Percentiles rank a stretch among this genome's conserved stretches.
These are phyloP conservation scores for Lateolabrax maculatus DNA, from an alignment of 2,797 vertebrate genomes.

Conservation along the genomic window DNA sequence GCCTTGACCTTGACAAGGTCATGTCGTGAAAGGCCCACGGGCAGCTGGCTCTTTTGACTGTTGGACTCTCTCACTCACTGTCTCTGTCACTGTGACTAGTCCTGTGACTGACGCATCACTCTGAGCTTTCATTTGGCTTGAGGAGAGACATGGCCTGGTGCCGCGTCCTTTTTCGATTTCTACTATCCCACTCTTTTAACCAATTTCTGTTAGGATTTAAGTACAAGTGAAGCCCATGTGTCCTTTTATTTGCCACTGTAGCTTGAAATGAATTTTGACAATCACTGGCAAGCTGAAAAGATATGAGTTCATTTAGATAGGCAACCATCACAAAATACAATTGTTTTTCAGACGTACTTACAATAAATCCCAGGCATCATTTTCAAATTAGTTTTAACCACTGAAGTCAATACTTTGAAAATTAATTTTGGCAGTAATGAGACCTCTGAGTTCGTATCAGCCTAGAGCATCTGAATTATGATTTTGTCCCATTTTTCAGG, in stretches of 20 bases:
- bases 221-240: slow-evolving; percentile 43
- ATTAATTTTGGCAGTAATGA: slow-evolving; percentile 8
- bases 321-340: neutral
- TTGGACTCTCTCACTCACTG: slow-evolving; percentile 64
- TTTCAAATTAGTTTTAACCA: slow-evolving; percentile 27
- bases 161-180: slow-evolving; percentile 60
- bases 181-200: slow-evolving; percentile 63
- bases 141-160: slow-evolving; percentile 64
- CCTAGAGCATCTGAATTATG: slow-evolving; percentile 21
- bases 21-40: slow-evolving; percentile 42
- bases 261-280: slow-evolving; percentile 41
- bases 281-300: slow-evolving; percentile 13
- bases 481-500: slow-evolving; percentile 26
- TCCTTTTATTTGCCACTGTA: slow-evolving; percentile 29
- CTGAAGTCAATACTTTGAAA: slow-evolving; percentile 7
- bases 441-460: slow-evolving; percentile 11
- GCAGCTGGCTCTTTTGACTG: slow-evolving; percentile 63
- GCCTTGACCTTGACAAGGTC: slow-evolving; percentile 79
- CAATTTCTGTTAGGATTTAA: slow-evolving; percentile 64
- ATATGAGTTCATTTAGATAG: slow-evolving; percentile 26
- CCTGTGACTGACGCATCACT: slow-evolving; percentile 73
- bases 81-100: slow-evolving; percentile 66
- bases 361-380: slow-evolving; percentile 12
- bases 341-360: neutral
- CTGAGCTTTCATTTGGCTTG: slow-evolving; percentile 69